phyloP scores from a whole-genome alignment of 2,113 vertebrate species.

The Pelvicachromis taeniatus region DNA sequence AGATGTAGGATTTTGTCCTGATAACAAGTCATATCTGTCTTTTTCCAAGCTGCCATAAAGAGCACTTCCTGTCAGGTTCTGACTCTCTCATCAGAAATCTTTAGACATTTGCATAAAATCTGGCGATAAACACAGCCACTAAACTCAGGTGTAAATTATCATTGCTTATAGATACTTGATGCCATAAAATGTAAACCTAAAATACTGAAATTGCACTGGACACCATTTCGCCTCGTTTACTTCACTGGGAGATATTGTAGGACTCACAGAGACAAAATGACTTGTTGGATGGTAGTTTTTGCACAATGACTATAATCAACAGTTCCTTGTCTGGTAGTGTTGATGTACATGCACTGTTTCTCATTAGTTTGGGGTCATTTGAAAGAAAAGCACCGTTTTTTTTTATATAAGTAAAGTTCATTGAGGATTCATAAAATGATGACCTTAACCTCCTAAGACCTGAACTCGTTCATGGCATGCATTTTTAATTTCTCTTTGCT shows the following conservation, averaged over 20 bases:
- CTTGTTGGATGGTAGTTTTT: slow-evolving; percentile 15
- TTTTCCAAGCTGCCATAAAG: background rate
- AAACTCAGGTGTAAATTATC: background rate
- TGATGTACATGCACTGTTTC: background rate
- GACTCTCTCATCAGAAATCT: background rate
- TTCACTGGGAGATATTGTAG: background rate
- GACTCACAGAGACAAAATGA: background rate
- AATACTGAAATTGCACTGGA: background rate
- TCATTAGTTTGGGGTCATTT: background rate
- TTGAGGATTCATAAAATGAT: background rate
- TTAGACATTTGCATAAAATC: background rate
- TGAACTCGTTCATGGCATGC: too few species aligned
- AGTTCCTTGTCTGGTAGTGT: slow-evolving; percentile 18
- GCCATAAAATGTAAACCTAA: background rate
- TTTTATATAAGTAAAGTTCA: background rate
- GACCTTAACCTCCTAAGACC: too few species aligned
- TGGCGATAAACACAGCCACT: background rate
- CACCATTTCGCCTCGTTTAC: background rate
- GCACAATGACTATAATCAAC: background rate
- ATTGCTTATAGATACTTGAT: background rate
- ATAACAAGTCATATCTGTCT: background rate
- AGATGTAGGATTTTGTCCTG: background rate
- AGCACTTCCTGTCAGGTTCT: background rate
- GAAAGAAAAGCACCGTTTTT: background rate
- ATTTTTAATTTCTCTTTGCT: too few species aligned